A percentile compares a stretch with the other conserved stretches of the same genome.
These are phyloP conservation scores for Anarsia innoxiella DNA, from an alignment of 2,888 invertebrate genomes.

Conservation along the genomic window DNA sequence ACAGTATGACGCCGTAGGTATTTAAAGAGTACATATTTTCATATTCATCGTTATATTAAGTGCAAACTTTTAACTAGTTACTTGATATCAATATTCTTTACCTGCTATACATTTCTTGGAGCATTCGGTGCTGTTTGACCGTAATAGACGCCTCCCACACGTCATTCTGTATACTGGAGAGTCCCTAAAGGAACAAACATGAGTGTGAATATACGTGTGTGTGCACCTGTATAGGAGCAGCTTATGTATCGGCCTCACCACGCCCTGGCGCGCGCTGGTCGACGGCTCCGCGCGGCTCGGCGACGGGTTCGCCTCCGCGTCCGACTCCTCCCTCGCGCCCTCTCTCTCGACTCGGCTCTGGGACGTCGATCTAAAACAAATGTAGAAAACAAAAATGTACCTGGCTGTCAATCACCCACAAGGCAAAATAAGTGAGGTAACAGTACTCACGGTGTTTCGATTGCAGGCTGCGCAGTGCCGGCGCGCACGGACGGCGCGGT, in stretches of 20 bases:
- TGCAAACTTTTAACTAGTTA: too few species aligned
- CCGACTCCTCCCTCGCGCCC: conserved; percentile 23
- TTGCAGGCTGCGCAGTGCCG: neutral
- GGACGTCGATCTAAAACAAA: conserved; percentile 2
- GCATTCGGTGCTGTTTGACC: conserved; percentile 76
- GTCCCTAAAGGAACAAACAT: conserved; percentile 36
- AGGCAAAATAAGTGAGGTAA: too few species aligned
- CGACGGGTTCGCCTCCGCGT: neutral
- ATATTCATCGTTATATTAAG: too few species aligned
- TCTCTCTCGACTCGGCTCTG: conserved; percentile 11
- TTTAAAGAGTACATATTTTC: too few species aligned
- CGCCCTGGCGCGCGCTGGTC: conserved; percentile 3
- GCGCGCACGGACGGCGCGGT: conserved; percentile 8
- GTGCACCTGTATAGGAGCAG: conserved; percentile 1
- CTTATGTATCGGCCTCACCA: conserved; percentile 3
- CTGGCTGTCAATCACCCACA: too few species aligned
- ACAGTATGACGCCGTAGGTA: too few species aligned
- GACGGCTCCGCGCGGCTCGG: conserved; percentile 16
- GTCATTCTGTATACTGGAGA: conserved; percentile 69
- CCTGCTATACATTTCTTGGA: conserved; percentile 72
- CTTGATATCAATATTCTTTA: too few species aligned
- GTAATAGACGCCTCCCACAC: conserved; percentile 81
- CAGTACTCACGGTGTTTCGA: too few species aligned
- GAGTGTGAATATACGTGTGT: neutral
- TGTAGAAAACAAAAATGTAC: too few species aligned